phyloP scores from a whole-genome alignment of 2,113 vertebrate species.

The Chaetops frenatus region DNA sequence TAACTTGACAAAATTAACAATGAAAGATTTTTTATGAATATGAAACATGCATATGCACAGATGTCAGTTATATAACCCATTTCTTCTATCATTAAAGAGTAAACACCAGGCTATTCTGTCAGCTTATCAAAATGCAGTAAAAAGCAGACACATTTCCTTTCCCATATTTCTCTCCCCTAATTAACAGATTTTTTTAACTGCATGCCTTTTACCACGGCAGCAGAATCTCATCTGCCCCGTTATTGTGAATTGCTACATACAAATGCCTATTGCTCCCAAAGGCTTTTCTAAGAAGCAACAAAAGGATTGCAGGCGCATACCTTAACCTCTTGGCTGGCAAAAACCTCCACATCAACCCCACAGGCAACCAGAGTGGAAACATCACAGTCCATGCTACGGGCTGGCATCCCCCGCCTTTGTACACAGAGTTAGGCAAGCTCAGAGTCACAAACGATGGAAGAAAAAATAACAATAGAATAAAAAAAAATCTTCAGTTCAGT shows the following conservation, averaged over 20 bases:
- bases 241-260: neutral
- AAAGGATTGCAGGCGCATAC: conserved; percentile 65
- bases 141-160: neutral
- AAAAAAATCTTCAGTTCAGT: neutral
- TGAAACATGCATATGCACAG: conserved; percentile 6
- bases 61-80: conserved; percentile 28
- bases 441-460: neutral
- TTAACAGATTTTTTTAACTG: neutral
- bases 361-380: conserved; percentile 83
- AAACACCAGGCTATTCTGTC: neutral
- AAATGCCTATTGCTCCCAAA: conserved; percentile 19
- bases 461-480: neutral
- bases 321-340: conserved; percentile 81
- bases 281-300: conserved; percentile 37
- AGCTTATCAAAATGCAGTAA: neutral
- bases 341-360: conserved; percentile 81
- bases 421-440: conserved; percentile 50
- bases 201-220: neutral
- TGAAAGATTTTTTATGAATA: neutral
- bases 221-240: neutral
- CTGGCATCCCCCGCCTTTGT: conserved; percentile 75
- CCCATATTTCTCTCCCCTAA: neutral
- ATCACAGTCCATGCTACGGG: conserved; percentile 81
- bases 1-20: conserved; percentile 3
- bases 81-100: neutral